Conservation (phyloP, 1,140 invertebrate genomes). For the Hyphantria cunea region DNA sequence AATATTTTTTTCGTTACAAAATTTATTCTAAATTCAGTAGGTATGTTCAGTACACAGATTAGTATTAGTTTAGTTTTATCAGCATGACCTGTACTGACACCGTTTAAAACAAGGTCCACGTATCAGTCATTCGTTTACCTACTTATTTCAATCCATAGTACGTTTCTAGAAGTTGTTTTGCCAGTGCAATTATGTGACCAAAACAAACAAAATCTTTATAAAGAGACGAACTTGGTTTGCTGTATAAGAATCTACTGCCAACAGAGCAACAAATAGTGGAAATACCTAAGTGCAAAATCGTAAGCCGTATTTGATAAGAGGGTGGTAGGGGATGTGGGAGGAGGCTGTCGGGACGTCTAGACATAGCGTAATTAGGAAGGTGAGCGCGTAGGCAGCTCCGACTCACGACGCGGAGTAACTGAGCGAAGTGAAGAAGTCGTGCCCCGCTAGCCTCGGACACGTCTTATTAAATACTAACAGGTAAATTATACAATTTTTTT, state of each 20-base stretch:
- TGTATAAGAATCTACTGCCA: background rate
- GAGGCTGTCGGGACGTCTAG: constrained; percentile 68
- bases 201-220: too few relatives aligned
- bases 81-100: background rate
- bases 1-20: too few relatives aligned
- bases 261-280: constrained; percentile 3
- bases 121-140: background rate
- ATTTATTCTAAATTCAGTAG: too few relatives aligned
- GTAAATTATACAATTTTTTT: constrained; percentile 11
- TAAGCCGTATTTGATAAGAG: constrained; percentile 61
- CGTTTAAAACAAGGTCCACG: background rate
- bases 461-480: constrained; percentile 60
- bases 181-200: too few relatives aligned
- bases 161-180: too few relatives aligned
- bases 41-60: too few relatives aligned
- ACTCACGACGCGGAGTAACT: constrained; percentile 37
- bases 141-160: too few relatives aligned
- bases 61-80: background rate
- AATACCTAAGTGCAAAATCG: constrained; percentile 31
- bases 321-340: constrained; percentile 50
- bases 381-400: constrained; percentile 68
- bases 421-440: constrained; percentile 38
- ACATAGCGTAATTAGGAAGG: constrained; percentile 78
- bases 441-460: constrained; percentile 46
- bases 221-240: background rate